Evolutionary conservation across 2,113 vertebrate species (phyloP), one percentile per base, ranked within the genome.

Genomic region (Rynchops niger): DNA sequence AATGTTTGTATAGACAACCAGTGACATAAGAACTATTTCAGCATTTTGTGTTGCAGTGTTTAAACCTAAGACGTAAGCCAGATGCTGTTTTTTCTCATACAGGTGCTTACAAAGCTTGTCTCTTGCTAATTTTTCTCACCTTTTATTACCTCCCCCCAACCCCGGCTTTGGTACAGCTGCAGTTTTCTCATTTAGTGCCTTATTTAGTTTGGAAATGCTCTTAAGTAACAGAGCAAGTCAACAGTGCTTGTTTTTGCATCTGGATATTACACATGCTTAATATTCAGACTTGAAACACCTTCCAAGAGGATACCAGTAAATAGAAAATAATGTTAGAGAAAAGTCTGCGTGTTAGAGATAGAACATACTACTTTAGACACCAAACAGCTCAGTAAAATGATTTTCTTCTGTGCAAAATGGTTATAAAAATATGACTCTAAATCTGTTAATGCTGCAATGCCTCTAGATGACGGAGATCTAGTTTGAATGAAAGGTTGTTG

Each of bases 151-250:
- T 11, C 2, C 5, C 7, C 6, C 2, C 5, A n/a, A n/a, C n/a
- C 6, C 3, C 11, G 15, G 22, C 36, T 70, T 63, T 56, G 27
- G 73, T 29, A 3, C 67, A 69, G 42, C 82, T 94, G 38, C 70
- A 76, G 11, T 87, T 65, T 97, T 80, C 72, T 91, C 76, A 95
- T 95, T 97, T 59, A 82, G 74, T 77, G 67, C 83, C 91, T 96
- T 90, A 58, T 89, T 98, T 96, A 93, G 94, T 62, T 61, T 93
- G 93, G 74, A 93, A 91, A 91, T 82, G 50, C n/a, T 90, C 70
- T 42, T 32, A 43, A 34, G 34, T 49, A 59, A 79, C 86, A 95
- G 82, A 94, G 74, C 55, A 58, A 34, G 72, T 95, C 80, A 87
- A 66, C 59, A 77, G 65, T 65, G 58, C 72, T 89, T 95, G 71